phyloP scores from a whole-genome alignment of 2,113 vertebrate genomes.

The Seriola quinqueradiata region DNA sequence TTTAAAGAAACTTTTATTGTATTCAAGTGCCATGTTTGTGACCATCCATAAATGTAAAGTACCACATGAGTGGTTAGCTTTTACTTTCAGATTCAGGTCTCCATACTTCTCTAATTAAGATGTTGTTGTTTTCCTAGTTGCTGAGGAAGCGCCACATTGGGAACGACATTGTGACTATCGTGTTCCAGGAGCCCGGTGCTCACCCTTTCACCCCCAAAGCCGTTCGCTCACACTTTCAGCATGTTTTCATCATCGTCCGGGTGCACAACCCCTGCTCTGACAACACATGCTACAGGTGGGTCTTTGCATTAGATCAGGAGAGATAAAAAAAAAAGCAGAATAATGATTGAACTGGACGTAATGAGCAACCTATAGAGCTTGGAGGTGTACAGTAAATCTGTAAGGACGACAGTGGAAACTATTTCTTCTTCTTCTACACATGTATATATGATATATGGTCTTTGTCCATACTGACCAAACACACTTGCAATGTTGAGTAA shows the following conservation, averaged over 20 bases:
- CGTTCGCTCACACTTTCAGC: conserved; percentile 96
- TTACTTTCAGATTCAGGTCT: conserved; percentile 9
- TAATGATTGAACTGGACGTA: background rate
- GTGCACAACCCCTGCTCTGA: conserved; percentile 93
- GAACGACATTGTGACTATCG: conserved; percentile 97
- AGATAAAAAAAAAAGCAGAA: background rate
- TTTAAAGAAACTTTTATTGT: background rate
- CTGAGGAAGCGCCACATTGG: conserved; percentile 96
- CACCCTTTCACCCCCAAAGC: conserved; percentile 96
- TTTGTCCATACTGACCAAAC: conserved; percentile 31
- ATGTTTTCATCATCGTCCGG: conserved; percentile 94
- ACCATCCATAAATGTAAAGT: background rate
- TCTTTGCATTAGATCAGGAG: background rate
- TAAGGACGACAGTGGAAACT: background rate
- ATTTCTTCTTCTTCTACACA: background rate
- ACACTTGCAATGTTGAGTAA: background rate
- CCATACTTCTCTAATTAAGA: background rate
- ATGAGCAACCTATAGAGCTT: background rate
- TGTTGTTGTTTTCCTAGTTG: conserved; percentile 81
- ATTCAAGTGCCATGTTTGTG: background rate
- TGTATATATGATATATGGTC: background rate
- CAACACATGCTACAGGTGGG: conserved; percentile 95
- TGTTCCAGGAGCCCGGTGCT: conserved; percentile 97
- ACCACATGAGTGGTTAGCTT: background rate
- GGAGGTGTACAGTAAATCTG: background rate